Base-by-base conservation (phyloP, 53 echinoderm and acorn worm species). In the Paelopatides confundens region DNA sequence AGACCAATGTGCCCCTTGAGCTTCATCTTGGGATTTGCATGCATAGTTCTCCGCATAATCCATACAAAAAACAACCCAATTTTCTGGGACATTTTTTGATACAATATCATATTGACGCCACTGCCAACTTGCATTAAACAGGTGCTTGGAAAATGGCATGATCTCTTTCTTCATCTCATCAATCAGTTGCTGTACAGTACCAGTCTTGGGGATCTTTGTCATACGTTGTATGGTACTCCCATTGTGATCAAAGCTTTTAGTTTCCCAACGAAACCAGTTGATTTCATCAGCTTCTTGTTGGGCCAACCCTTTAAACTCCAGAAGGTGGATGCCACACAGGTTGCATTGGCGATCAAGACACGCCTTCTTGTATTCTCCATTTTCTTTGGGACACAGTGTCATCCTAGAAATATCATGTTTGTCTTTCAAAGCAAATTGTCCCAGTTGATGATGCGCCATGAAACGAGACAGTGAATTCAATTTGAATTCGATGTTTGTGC, bases 291-390 rank as follows among this genome's bases (percentile, higher is more conserved):
- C n/a, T n/a, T n/a, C n/a, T n/a, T n/a, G n/a, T n/a, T n/a, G n/a
- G n/a, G n/a, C n/a, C n/a, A n/a, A n/a, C n/a, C n/a, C n/a, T n/a
- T n/a, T n/a, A 43, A 69, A 23, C 43, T 86, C 43, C 33, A 85
- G 65, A 13, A 17, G 68, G 40, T 85, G 68, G 32, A 69, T 23
- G 31, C 83, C 83, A 26, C 83, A 82, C 32, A 62, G 6, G 32
- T 35, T 21, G 24, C 83, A 82, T 37, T 84, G n/a, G 62, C 84
- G n/a, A 34, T 84, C 84, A 36, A 67, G n/a, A 32, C 88, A 88
- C 31, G 9, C 31, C 53, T 81, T 48, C 47, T 65, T 88, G 64
- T 84, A 88, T 28, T 63, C 65, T 63, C 11, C 65, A 30, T 65
- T 47, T 12, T 66, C 66, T n/a, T n/a, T 29, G 54, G 76, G 37